These are phyloP conservation scores for Zootermopsis nevadensis DNA, from an alignment of 2,888 invertebrate genomes.

Conservation along the genomic window DNA sequence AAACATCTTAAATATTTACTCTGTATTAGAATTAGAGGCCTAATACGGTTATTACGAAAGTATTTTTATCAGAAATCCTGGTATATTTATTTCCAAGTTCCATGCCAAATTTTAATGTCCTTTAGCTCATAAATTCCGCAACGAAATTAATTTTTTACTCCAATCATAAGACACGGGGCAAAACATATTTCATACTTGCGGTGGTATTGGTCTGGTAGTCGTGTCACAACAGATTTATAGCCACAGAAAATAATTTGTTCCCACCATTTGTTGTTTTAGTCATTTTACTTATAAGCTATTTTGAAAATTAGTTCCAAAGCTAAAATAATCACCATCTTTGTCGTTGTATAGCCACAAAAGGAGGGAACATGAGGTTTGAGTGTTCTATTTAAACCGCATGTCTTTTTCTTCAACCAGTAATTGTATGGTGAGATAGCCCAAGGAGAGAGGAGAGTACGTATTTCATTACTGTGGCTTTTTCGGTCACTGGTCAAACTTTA, in stretches of 20 bases:
- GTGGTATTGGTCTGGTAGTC: neutral
- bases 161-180: neutral
- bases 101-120: neutral
- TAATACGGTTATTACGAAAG: too few species aligned
- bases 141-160: neutral
- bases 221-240: neutral
- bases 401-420: neutral
- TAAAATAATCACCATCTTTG: conserved; percentile 26
- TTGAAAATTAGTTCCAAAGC: conserved; percentile 21
- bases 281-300: conserved; percentile 9
- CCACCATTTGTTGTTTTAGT: neutral
- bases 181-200: neutral
- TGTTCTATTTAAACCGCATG: conserved; percentile 8
- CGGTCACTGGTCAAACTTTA: conserved; percentile 43
- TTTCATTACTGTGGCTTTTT: conserved; percentile 42
- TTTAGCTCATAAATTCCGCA: neutral
- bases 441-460: conserved; percentile 20
- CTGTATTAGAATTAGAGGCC: too few species aligned
- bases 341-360: conserved; percentile 26
- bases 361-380: neutral
- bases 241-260: neutral
- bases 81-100: neutral
- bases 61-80: too few species aligned
- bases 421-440: neutral
- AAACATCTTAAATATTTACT: too few species aligned